Conservation (phyloP, 2,797 vertebrate genomes). For the Crenuchus spilurus region DNA sequence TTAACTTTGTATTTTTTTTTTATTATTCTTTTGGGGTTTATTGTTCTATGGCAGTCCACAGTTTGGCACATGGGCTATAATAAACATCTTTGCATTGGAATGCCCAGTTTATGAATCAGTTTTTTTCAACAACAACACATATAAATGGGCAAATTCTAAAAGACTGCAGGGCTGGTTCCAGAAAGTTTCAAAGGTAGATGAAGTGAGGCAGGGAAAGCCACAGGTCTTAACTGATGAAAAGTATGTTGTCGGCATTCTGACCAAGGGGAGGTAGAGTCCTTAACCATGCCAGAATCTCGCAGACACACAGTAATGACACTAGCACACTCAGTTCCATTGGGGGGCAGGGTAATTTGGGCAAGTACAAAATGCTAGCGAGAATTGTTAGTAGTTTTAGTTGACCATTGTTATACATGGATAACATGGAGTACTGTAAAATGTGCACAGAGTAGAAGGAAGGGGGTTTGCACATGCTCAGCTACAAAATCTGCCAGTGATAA, state of each 20-base stretch:
- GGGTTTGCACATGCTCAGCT: conserved; percentile 5
- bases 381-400: conserved; percentile 26
- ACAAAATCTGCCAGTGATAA: conserved; percentile 10
- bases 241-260: background rate
- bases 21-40: too few species aligned
- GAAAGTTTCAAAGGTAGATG: conserved; percentile 18
- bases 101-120: too few species aligned
- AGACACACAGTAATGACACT: conserved; percentile 12
- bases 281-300: background rate
- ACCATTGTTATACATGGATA: background rate
- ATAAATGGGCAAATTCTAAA: too few species aligned
- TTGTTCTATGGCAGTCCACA: too few species aligned
- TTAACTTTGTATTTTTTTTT: too few species aligned
- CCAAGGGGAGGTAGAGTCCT: conserved; percentile 7
- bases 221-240: background rate
- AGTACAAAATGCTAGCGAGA: conserved; percentile 27
- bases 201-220: background rate
- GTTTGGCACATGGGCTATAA: too few species aligned
- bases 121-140: too few species aligned
- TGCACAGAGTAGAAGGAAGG: conserved; percentile 6
- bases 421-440: background rate
- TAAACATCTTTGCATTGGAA: too few species aligned
- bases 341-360: conserved; percentile 28
- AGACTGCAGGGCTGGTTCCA: conserved; percentile 28
- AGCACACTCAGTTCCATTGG: conserved; percentile 25